phyloP scores from a whole-genome alignment of 2,888 invertebrate species.

The Cremastobaeus sp. region DNA sequence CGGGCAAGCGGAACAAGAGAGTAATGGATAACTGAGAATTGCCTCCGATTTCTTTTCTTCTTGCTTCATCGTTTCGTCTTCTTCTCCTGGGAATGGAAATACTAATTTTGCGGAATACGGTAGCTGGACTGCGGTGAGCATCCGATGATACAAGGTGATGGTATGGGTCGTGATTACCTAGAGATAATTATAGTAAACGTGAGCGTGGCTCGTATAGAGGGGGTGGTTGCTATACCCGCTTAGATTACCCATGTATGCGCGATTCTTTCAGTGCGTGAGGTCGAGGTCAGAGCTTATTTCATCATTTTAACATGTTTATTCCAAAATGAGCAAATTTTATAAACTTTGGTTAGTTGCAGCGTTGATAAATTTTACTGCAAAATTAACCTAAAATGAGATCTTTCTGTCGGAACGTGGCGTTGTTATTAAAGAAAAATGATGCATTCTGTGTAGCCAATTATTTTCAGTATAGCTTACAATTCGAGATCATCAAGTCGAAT shows the following conservation, averaged over 20 bases:
- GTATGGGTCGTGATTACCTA: slow-evolving; percentile 77
- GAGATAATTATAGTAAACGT: slow-evolving; percentile 77
- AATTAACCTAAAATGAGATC: too few relatives aligned
- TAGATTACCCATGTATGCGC: slow-evolving; percentile 46
- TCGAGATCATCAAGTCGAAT: too few relatives aligned
- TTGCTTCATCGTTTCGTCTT: slow-evolving; percentile 63
- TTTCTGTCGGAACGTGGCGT: too few relatives aligned
- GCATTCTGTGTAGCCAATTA: too few relatives aligned
- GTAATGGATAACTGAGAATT: slow-evolving; percentile 55
- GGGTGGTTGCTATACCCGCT: slow-evolving; percentile 60
- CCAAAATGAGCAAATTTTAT: slow-evolving; percentile 39
- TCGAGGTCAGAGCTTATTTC: slow-evolving; percentile 53
- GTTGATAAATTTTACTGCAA: too few relatives aligned
- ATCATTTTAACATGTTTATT: slow-evolving; percentile 54
- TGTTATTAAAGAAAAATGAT: too few relatives aligned
- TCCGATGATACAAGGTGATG: slow-evolving; percentile 70
- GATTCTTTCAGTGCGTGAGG: slow-evolving; percentile 46
- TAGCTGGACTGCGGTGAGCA: slow-evolving; percentile 78
- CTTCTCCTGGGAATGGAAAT: slow-evolving; percentile 75
- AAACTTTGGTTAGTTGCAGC: slow-evolving; percentile 39
- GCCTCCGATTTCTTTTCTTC: slow-evolving; percentile 55
- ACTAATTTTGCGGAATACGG: slow-evolving; percentile 79
- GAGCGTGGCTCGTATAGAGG: slow-evolving; percentile 59
- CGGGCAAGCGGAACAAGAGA: slow-evolving; percentile 18
- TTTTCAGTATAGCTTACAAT: too few relatives aligned